Evolutionary conservation across 2,888 invertebrate genomes (phyloP), one percentile per base, ranked within the genome.

Genomic region (Dysmachus trigonus): DNA sequence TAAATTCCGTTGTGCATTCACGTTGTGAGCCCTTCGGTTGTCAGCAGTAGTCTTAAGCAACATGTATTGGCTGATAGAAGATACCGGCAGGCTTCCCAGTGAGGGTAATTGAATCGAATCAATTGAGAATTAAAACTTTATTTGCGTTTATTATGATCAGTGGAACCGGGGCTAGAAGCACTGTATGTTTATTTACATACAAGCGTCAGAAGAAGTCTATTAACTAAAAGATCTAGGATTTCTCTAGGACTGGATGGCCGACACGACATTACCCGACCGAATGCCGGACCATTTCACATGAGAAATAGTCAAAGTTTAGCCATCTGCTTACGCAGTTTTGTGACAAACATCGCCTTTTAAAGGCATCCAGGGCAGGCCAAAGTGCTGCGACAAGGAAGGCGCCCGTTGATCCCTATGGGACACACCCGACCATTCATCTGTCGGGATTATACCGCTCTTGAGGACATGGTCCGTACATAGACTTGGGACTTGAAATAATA

Each of bases 51-150:
- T 51, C 41, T 81, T 71, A 62, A 62, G 83, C 18, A 71, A 38
- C 71, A 71, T 33, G 71, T 83, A 83, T 71, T 41, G 71, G 22
- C 83, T 83, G 10, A 22, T 13, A 82, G 27, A 7, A 53, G 82
- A 82, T 33, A 53, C 30, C 10, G 15, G 72, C 15, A 27, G 72
- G 30, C 13, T 15, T 41, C 15, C 27, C 22, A 22, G 72, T 83
- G 71, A 22, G 35, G 18, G 71, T 22, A 35, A 83, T 83, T 71
- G 71, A 83, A 83, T 71, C 27, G 89, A 89, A 88, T 88, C 88
- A 89, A 89, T 89, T 89, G 89, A 86, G 88, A 89, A 89, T 89
- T 89, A 89, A 89, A 89, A 89, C 88, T 89, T 89, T 88, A 89
- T 89, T 87, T 31, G 83, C 71, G 33, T 71, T 83, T 71, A 38